Percentiles rank a stretch among this genome's conserved stretches.
phyloP scores from a whole-genome alignment of 2,113 vertebrate genomes.

The Fregata magnificens region DNA sequence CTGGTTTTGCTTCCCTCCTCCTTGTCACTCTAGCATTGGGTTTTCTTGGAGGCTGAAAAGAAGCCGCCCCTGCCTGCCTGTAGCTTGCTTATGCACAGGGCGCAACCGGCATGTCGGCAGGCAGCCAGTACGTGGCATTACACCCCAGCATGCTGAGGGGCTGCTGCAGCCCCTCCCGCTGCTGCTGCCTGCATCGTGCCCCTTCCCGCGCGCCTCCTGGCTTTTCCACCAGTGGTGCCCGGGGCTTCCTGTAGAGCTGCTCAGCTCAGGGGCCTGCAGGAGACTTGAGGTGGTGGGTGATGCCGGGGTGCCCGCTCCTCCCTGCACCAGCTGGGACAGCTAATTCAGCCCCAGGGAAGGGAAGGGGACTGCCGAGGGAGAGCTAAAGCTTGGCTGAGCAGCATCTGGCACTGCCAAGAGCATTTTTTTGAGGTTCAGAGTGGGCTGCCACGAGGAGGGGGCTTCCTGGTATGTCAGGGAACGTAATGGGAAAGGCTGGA shows the following conservation, averaged over 20 bases:
- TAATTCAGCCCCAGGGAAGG: not conserved
- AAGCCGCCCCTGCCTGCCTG: rapidly evolving
- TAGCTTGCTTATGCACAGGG: not conserved
- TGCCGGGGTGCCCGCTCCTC: not conserved
- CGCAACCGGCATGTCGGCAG: rapidly evolving
- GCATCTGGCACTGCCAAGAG: not conserved
- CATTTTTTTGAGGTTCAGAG: not conserved
- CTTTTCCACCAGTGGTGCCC: rapidly evolving
- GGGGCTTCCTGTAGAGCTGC: not conserved
- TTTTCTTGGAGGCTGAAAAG: not conserved
- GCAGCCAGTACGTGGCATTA: rapidly evolving
- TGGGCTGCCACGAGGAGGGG: not conserved
- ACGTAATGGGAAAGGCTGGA: conserved; percentile 12
- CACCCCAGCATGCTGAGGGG: not conserved
- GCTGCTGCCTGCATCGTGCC: not conserved
- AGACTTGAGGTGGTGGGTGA: not conserved
- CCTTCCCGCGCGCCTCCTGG: rapidly evolving
- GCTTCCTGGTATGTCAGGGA: not conserved
- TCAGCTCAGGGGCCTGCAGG: not conserved
- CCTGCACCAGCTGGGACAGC: rapidly evolving
- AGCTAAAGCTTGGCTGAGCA: not conserved
- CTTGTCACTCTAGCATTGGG: rapidly evolving
- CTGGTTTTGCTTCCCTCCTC: not conserved
- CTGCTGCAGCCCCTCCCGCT: not conserved
- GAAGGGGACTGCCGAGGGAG: not conserved